phyloP scores from a whole-genome alignment of 2,113 vertebrate species.

The Clarias gariepinus region DNA sequence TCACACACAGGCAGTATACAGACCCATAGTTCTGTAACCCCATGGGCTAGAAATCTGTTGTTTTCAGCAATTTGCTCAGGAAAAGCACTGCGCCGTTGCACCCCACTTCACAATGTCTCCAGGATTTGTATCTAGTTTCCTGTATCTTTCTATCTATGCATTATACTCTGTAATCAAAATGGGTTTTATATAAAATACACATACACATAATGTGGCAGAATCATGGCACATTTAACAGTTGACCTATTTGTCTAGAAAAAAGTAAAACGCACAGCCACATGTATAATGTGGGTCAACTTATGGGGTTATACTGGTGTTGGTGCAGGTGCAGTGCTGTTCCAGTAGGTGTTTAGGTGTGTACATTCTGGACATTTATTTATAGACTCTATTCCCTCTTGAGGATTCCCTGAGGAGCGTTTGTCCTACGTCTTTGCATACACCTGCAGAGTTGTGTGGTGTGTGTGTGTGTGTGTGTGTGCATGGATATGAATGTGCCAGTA shows the following conservation, averaged over 20 bases:
- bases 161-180: background rate
- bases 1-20: too few species aligned
- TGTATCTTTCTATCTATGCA: background rate
- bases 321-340: background rate
- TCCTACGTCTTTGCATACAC: constrained; percentile 61
- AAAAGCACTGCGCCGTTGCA: too few species aligned
- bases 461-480: background rate
- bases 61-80: too few species aligned
- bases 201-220: background rate
- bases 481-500: background rate
- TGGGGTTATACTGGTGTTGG: background rate
- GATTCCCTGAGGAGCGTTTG: constrained; percentile 62
- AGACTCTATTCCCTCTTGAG: constrained; percentile 59
- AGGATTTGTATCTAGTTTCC: too few species aligned
- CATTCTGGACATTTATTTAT: constrained; percentile 59
- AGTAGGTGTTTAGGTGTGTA: constrained; percentile 34
- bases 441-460: constrained; percentile 45
- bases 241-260: background rate
- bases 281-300: background rate
- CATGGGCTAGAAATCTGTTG: too few species aligned
- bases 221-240: background rate
- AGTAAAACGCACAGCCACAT: constrained; percentile 2
- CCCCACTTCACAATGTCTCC: too few species aligned
- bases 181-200: background rate
- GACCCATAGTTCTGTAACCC: too few species aligned